phyloP scores from a whole-genome alignment of 2,888 invertebrate species.

The Lamellibrachia satsuma region DNA sequence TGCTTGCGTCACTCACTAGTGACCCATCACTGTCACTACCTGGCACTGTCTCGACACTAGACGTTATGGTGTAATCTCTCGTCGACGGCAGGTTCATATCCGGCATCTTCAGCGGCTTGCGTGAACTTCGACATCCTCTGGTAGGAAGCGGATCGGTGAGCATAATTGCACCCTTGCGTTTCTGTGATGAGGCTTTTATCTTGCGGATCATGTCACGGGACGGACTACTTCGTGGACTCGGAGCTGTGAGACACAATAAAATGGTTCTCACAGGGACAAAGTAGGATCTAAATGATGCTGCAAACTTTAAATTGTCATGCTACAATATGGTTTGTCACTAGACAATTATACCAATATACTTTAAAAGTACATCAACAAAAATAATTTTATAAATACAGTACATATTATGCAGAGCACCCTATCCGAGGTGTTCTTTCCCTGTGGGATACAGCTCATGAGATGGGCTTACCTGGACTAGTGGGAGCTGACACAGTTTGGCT shows the following conservation, averaged over 20 bases:
- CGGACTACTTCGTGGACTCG: background rate
- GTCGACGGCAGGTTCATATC: background rate
- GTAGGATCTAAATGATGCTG: background rate
- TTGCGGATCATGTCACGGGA: background rate
- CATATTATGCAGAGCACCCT: background rate
- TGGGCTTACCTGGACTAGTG: background rate
- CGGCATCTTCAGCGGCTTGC: background rate
- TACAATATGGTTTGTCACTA: too few relatives aligned
- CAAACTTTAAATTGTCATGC: background rate
- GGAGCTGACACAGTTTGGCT: background rate
- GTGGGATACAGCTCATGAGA: background rate
- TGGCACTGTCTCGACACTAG: background rate
- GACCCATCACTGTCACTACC: constrained; percentile 3
- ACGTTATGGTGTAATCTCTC: background rate
- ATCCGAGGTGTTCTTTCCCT: background rate
- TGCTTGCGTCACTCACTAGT: background rate
- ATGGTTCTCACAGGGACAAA: background rate
- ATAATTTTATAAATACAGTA: background rate
- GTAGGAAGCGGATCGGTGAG: background rate
- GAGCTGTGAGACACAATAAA: background rate
- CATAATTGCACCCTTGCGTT: background rate
- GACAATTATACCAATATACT: too few relatives aligned
- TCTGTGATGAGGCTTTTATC: background rate
- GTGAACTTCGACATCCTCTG: background rate
- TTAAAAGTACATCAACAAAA: too few relatives aligned